Conservation (phyloP, 2,113 vertebrate genomes). For the Channa maculata region DNA sequence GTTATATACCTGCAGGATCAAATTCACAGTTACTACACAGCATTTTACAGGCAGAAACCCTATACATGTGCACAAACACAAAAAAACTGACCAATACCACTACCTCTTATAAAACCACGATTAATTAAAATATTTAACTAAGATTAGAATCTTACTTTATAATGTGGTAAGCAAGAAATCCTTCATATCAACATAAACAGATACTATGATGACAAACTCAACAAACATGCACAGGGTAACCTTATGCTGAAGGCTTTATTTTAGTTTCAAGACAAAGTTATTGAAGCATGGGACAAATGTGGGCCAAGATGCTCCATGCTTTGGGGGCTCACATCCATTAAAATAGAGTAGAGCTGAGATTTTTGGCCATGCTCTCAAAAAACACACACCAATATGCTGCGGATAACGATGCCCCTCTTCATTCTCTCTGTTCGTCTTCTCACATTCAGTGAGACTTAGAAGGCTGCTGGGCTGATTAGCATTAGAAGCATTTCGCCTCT, state of each 20-base stretch:
- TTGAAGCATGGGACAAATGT: slow-evolving; percentile 40
- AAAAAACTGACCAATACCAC: slow-evolving; percentile 13
- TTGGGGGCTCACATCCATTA: slow-evolving; percentile 47
- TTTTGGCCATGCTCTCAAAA: slow-evolving; percentile 19
- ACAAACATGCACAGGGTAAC: background rate
- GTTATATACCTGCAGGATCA: slow-evolving; percentile 99
- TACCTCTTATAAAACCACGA: slow-evolving; percentile 4
- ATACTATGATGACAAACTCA: background rate
- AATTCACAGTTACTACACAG: slow-evolving; percentile 90
- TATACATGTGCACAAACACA: slow-evolving; percentile 21
- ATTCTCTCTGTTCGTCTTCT: slow-evolving; percentile 4
- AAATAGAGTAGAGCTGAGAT: slow-evolving; percentile 12
- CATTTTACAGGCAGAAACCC: slow-evolving; percentile 40
- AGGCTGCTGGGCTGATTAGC: slow-evolving; percentile 38
- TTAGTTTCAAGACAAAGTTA: slow-evolving; percentile 22
- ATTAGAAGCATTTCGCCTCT: slow-evolving; percentile 40
- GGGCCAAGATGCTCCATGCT: slow-evolving; percentile 26
- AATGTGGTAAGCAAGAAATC: background rate
- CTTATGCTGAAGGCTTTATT: slow-evolving; percentile 35
- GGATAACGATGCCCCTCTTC: slow-evolving; percentile 6
- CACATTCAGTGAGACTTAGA: slow-evolving; percentile 27
- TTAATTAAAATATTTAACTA: background rate
- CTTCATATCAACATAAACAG: background rate
- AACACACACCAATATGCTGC: slow-evolving; percentile 12
- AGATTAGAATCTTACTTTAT: slow-evolving; percentile 1